phyloP scores from a whole-genome alignment of 2,113 vertebrate genomes.

The Romanogobio albipinnatus region DNA sequence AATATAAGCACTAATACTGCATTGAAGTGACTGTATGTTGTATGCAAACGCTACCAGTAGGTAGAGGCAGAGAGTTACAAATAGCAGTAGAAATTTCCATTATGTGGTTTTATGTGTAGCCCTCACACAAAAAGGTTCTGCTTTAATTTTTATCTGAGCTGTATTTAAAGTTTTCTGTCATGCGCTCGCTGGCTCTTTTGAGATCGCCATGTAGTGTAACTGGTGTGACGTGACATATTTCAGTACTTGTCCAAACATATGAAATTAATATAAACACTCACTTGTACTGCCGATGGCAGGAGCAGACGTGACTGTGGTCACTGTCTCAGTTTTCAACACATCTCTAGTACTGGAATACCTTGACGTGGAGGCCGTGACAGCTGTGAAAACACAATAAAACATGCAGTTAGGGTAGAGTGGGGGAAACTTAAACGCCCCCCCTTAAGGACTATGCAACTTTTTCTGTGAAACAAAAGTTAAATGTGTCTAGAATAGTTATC shows the following conservation, averaged over 20 bases:
- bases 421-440: too few relatives aligned
- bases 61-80: conserved; percentile 36
- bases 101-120: neutral
- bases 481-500: too few relatives aligned
- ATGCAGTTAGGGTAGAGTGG: neutral
- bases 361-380: conserved; percentile 22
- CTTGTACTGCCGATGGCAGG: conserved; percentile 35
- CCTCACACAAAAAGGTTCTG: neutral
- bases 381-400: neutral
- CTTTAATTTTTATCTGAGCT: neutral
- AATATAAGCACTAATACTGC: neutral
- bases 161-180: neutral
- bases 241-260: neutral
- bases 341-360: conserved; percentile 3
- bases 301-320: conserved; percentile 12
- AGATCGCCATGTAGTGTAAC: neutral
- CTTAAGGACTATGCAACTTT: too few relatives aligned
- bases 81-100: neutral
- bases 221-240: neutral
- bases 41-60: conserved; percentile 49
- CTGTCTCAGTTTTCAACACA: conserved; percentile 22
- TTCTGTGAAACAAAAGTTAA: too few relatives aligned
- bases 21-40: neutral
- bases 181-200: too few relatives aligned
- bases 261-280: neutral